Evolutionary conservation across 2,113 vertebrate genomes (phyloP).

Genomic region (Zeus faber): DNA sequence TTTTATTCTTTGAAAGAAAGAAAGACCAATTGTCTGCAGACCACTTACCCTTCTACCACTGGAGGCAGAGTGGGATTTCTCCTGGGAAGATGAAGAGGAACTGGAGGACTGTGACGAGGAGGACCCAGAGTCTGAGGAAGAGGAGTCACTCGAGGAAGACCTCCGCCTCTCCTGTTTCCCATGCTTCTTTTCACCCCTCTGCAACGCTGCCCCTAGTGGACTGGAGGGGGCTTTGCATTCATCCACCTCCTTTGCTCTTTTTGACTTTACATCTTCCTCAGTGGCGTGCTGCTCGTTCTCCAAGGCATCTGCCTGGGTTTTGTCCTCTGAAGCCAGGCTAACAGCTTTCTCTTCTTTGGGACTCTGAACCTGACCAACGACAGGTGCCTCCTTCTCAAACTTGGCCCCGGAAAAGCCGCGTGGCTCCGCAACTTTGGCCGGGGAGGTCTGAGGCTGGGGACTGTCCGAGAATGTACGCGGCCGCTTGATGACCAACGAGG

Average conservation of each 20-base stretch:
- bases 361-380: conserved; percentile 5
- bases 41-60: conserved; percentile 64
- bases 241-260: conserved; percentile 37
- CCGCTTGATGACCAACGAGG: conserved; percentile 56
- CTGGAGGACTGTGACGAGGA: conserved; percentile 69
- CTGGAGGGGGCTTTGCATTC: conserved; percentile 35
- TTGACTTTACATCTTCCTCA: conserved; percentile 38
- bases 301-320: conserved; percentile 11
- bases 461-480: conserved; percentile 68
- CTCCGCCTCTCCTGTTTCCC: conserved; percentile 42
- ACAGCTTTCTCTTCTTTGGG: conserved; percentile 22
- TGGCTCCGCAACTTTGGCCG: conserved; percentile 12
- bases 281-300: conserved; percentile 18
- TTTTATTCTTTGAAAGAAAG: too few species aligned
- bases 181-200: conserved; percentile 38
- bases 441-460: conserved; percentile 39
- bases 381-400: not conserved
- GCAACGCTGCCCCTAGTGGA: conserved; percentile 29
- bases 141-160: conserved; percentile 62
- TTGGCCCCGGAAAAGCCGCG: conserved; percentile 19
- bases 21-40: not conserved
- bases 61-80: conserved; percentile 52
- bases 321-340: conserved; percentile 14
- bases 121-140: conserved; percentile 72
- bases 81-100: conserved; percentile 66